Evolutionary conservation across 2,113 vertebrate species (phyloP), one percentile per base, ranked within the genome.

Genomic region (Nycticorax nycticorax): DNA sequence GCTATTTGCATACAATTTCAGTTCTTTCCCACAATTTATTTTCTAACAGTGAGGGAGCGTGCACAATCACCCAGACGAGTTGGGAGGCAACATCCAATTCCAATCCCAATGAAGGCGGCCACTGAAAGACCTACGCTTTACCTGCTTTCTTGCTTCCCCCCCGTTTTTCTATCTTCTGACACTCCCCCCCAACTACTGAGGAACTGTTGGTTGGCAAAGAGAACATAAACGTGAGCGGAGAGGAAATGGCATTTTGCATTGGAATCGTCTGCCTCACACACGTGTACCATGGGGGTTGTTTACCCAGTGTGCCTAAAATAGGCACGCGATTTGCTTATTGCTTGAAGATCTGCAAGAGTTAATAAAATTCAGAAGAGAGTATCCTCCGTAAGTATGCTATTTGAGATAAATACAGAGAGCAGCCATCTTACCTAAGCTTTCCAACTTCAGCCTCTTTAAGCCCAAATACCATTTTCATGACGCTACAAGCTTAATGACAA

Each of bases 311-410:
- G 50, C 85, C 89, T 86, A 16, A 56, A 89, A 33, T 6, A 60
- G 95, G 87, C 48, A 88, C 62, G 60, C 0, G 0, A 64, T 59
- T 79, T 92, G 50, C 93, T 98, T 98, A 97, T 89, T 97, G 97
- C 97, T 96, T 89, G 80, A 89, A 90, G 87, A 89, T 79, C 59
- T 96, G 91, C 56, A 93, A 69, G 41, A 85, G 67, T 81, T 91
- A 97, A 95, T 93, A 87, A 86, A 94, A 94, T 72, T 96, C 96
- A 90, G 92, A 96, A 89, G 67, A 85, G 80, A 95, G 56, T 77
- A 92, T 64, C 11, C 13, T 19, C 56, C 91, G 88, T 66, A 82
- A 87, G 57, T 59, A 56, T 37, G 72, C 72, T 91, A 64, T 32
- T 92, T 75, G 69, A 87, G 82, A 91, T 81, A 60, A 88, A 91